These are phyloP conservation scores for Microtus oregoni DNA, from an alignment of 2,113 vertebrate species.

Conservation along the genomic window DNA sequence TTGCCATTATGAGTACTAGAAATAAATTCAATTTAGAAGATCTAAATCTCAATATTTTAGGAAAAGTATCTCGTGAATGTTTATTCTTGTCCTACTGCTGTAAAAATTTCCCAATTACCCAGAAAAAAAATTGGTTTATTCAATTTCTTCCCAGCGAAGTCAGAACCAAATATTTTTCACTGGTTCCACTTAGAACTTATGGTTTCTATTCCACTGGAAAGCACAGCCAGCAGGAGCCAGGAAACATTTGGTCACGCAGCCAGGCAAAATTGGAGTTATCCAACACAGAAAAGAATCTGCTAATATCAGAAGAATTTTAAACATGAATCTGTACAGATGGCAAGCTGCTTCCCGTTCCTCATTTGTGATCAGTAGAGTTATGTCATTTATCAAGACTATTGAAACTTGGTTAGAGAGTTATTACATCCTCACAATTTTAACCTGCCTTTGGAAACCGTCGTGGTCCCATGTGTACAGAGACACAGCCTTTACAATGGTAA, in stretches of 20 bases:
- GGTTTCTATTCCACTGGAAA: conserved; percentile 54
- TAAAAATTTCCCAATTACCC: conserved; percentile 11
- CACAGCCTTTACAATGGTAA: conserved; percentile 40
- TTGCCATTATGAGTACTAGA: conserved; percentile 10
- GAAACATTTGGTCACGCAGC: conserved; percentile 56
- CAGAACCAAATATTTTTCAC: conserved; percentile 47
- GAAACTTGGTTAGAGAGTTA: neutral
- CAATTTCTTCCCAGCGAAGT: conserved; percentile 24
- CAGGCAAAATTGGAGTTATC: conserved; percentile 53
- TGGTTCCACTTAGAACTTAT: conserved; percentile 33
- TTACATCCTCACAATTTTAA: conserved; percentile 56
- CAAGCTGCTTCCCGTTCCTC: conserved; percentile 30
- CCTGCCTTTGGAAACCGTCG: neutral
- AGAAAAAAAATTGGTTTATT: conserved; percentile 9
- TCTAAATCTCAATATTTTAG: conserved; percentile 25
- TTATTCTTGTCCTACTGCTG: neutral
- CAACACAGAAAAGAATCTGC: conserved; percentile 61
- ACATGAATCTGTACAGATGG: conserved; percentile 73
- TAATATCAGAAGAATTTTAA: conserved; percentile 73
- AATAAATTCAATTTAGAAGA: conserved; percentile 34
- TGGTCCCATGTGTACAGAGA: neutral
- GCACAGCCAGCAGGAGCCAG: neutral
- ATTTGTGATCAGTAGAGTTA: conserved; percentile 64
- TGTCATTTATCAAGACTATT: conserved; percentile 64
- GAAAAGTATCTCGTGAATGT: conserved; percentile 14